Evolutionary conservation across 1,140 invertebrate species (phyloP).

Genomic region (Aethina tumida): DNA sequence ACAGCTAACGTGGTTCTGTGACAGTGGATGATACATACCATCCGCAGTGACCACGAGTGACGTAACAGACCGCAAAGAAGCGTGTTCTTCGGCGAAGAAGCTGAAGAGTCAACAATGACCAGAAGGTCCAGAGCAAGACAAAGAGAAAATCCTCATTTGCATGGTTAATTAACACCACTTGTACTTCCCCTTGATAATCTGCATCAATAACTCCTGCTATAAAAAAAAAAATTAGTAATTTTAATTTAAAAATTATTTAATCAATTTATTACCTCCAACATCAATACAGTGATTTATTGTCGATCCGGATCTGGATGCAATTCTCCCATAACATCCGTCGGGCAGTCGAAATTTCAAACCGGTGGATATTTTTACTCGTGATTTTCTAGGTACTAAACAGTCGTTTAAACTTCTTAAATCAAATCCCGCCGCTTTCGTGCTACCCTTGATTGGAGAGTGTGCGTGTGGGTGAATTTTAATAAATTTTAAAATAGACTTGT

Average conservation of each 20-base stretch:
- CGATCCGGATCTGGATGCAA: constrained; percentile 90
- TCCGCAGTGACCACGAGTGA: no score
- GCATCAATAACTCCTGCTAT: constrained; percentile 83
- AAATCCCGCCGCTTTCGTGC: constrained; percentile 74
- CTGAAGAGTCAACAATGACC: no score
- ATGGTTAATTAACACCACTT: no score
- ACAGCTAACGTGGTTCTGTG: no score
- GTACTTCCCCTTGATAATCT: constrained; percentile 86
- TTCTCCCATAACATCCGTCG: constrained; percentile 79
- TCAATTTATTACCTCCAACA: constrained; percentile 57
- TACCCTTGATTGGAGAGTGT: constrained; percentile 66
- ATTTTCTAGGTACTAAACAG: constrained; percentile 64
- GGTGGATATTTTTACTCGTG: constrained; percentile 77
- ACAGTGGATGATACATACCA: no score
- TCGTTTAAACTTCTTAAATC: constrained; percentile 88
- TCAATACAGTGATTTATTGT: constrained; percentile 91
- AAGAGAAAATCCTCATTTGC: no score
- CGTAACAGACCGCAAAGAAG: no score
- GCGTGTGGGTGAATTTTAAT: constrained; percentile 64
- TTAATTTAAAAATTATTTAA: constrained; percentile 1
- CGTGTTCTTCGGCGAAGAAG: no score
- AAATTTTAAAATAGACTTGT: constrained; percentile 4
- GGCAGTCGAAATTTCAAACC: constrained; percentile 81
- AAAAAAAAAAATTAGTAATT: constrained; percentile 1
- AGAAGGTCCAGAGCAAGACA: no score